Base-by-base conservation (phyloP, 1,140 invertebrate species). In the Solen grandis region DNA sequence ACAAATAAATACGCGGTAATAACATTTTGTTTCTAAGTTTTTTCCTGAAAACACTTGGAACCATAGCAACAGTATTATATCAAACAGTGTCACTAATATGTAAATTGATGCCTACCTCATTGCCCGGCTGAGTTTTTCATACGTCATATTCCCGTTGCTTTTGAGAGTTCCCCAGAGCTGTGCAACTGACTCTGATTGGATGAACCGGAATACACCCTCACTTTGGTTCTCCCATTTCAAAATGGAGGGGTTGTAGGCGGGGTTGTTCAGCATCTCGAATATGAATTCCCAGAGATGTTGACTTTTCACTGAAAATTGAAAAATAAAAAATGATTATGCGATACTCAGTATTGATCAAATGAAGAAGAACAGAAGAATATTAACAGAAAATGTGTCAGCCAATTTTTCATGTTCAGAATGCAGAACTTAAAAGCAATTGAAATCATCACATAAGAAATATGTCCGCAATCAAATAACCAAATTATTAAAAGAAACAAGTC, bases 81-180 rank as follows among this genome's bases (percentile, higher is more conserved):
- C 50, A 3, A 8, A 8, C 25, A 52, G 16, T 1, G 25, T 52
- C 5, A 22, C 16, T 52, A 16, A 52, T 3, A 22, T n/a, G n/a
- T n/a, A n/a, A n/a, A n/a, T n/a, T n/a, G n/a, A 13, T 70, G 25
- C 73, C 70, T 92, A 96, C 95, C 97, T 95, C 96, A 98, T 98
- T 5, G 97, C 97, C 85, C 97, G 91, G 91, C 96, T 97, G 79
- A 98, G 94, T 92, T 98, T 98, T 90, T 98, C 97, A 90, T 98
- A 98, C 31, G 96, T 98, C 97, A 98, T 98, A 88, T 96, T 95
- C 50, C 95, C 95, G 90, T 98, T 98, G 90, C 96, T 95, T 90
- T 97, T 97, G 84, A 93, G 87, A 29, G 94, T 94, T 0, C 97
- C 97, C 97, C 97, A 98, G 41, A 97, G 92, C 87, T 96, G 95